Percentiles rank a stretch among this genome's conserved stretches.
Evolutionary conservation across 1,140 invertebrate species (phyloP).

Genomic region (Drosophila leontia): DNA sequence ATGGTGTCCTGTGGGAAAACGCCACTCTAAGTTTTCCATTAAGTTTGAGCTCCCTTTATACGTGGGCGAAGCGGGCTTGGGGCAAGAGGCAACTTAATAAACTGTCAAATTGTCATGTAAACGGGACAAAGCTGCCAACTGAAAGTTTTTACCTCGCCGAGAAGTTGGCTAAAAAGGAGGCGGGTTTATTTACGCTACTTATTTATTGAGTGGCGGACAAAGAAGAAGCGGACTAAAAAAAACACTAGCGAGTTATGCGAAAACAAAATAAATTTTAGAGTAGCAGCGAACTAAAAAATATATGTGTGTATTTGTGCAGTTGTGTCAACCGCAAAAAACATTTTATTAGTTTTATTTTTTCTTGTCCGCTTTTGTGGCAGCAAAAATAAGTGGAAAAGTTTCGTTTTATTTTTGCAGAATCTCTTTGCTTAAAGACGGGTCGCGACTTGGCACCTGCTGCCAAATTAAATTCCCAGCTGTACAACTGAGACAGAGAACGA

Average conservation of each 20-base stretch:
- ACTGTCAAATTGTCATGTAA: slow-evolving; percentile 77
- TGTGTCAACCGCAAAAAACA: slow-evolving; percentile 57
- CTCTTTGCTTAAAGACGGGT: slow-evolving; percentile 61
- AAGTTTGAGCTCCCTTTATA: background rate
- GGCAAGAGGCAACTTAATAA: slow-evolving; percentile 42
- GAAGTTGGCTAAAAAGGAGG: slow-evolving; percentile 26
- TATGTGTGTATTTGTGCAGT: slow-evolving; percentile 23
- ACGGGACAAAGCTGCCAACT: slow-evolving; percentile 58
- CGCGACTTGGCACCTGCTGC: slow-evolving; percentile 69
- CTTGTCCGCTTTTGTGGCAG: slow-evolving; percentile 24
- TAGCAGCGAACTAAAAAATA: slow-evolving; percentile 29
- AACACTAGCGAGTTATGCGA: slow-evolving; percentile 65
- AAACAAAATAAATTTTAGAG: slow-evolving; percentile 80
- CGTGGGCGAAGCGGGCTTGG: background rate
- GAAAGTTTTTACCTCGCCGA: slow-evolving; percentile 51
- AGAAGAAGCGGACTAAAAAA: slow-evolving; percentile 30
- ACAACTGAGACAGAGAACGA: slow-evolving; percentile 20
- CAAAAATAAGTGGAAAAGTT: slow-evolving; percentile 81
- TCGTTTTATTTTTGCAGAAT: slow-evolving; percentile 56
- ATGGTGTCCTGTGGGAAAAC: slow-evolving; percentile 12
- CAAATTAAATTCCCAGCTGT: slow-evolving; percentile 65
- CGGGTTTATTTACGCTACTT: slow-evolving; percentile 71
- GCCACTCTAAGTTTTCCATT: slow-evolving; percentile 31
- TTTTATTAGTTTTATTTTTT: slow-evolving; percentile 36
- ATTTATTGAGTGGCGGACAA: slow-evolving; percentile 68